Evolutionary conservation across 2,888 invertebrate species (phyloP), one percentile per base, ranked within the genome.

Genomic region (Mystacides longicornis): DNA sequence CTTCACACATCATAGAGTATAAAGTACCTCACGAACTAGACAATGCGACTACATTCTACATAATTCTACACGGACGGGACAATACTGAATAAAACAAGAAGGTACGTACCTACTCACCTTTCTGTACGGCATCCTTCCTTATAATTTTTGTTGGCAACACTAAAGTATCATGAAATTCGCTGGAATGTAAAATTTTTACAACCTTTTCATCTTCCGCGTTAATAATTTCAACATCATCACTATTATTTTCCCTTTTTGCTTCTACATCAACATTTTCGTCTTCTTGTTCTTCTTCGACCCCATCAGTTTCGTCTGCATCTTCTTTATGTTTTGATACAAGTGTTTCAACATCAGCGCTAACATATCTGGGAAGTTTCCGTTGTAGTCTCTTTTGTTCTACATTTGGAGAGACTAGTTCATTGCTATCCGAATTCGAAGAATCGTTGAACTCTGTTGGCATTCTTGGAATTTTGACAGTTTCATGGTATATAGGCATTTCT

Each of bases 121-220:
- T 61, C 33, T 52, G 42, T 20, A 49, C 43, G 27, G 49, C 51
- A 22, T 55, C 43, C 49, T 52, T 53, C 46, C 56, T 52, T n/a
- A 49, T 53, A 11, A 59, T 23, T 31, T 59, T 59, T 3, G 59
- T 61, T 2, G 61, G 61, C 7, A 61, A 49, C n/a, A 59, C 47
- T 14, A 59, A 42, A n/a, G 57, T 52, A 20, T 61, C 61, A 33
- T 61, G 61, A 48, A 59, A 61, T 37, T 61, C 61, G 37, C 61
- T 54, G 11, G 59, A 53, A 21, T 61, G 61, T 18, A 61, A 22
- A 19, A 61, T 49, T 11, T 55, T 51, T 27, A 45, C 20, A 33
- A 23, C 49, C n/a, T 20, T 47, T 18, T 11, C 16, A 18, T 54
- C 37, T 21, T 42, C 33, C n/a, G 42, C 54, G 37, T 54, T 52